These are phyloP conservation scores for Lasioglossum leucozonium DNA, from an alignment of 2,888 invertebrate species.

Conservation along the genomic window DNA sequence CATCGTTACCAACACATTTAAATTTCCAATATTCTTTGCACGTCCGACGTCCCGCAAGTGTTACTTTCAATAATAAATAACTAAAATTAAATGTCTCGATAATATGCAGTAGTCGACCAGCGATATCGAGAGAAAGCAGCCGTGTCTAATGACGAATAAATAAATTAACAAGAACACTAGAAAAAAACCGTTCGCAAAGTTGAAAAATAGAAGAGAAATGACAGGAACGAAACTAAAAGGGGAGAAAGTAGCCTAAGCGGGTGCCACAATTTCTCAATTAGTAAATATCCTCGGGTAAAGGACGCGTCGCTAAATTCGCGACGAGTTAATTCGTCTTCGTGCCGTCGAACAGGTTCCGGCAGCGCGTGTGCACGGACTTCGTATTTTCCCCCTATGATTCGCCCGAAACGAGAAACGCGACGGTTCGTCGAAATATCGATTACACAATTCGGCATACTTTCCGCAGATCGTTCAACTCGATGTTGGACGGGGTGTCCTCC, in stretches of 20 bases:
- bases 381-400: too few relatives aligned
- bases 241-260: background rate
- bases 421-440: constrained; percentile 1
- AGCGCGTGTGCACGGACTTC: too few relatives aligned
- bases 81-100: background rate
- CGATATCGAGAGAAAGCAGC: background rate
- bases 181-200: background rate
- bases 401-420: background rate
- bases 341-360: background rate
- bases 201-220: background rate
- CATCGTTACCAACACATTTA: too few relatives aligned
- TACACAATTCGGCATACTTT: constrained; percentile 75
- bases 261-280: too few relatives aligned
- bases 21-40: too few relatives aligned
- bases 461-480: constrained; percentile 79
- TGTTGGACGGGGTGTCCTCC: constrained; percentile 79
- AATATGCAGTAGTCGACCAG: background rate
- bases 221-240: background rate
- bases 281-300: background rate
- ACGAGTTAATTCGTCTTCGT: background rate
- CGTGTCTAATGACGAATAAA: background rate
- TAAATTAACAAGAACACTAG: background rate
- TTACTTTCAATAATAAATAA: too few relatives aligned
- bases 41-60: too few relatives aligned
- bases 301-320: background rate